Percentiles rank a stretch among this genome's conserved stretches.
phyloP scores from a whole-genome alignment of 2,113 vertebrate species.

The Archocentrus centrarchus region DNA sequence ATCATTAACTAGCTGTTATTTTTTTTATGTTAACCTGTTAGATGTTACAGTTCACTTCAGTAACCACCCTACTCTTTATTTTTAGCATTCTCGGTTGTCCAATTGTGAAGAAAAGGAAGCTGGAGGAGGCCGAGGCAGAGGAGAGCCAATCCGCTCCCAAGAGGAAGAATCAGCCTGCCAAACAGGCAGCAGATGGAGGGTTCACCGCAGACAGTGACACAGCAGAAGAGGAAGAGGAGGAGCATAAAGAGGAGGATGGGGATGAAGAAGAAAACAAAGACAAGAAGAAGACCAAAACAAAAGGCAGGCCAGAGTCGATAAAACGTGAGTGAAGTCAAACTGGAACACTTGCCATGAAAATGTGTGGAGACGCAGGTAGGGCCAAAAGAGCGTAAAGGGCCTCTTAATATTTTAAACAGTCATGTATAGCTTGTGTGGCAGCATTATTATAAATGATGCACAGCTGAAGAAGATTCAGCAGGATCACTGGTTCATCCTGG shows the following conservation, averaged over 20 bases:
- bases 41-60: neutral
- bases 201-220: conserved; percentile 87
- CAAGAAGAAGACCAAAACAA: conserved; percentile 42
- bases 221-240: conserved; percentile 86
- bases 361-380: neutral
- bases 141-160: conserved; percentile 86
- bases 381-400: too few species aligned
- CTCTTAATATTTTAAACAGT: too few species aligned
- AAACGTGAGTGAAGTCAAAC: conserved; percentile 57
- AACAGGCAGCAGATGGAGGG: conserved; percentile 87
- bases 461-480: too few species aligned
- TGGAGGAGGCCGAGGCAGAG: conserved; percentile 86
- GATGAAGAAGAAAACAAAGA: conserved; percentile 65
- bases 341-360: neutral
- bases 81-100: conserved; percentile 91
- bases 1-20: neutral
- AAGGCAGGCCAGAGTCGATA: conserved; percentile 33
- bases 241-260: conserved; percentile 82
- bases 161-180: conserved; percentile 87
- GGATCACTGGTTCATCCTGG: too few species aligned
- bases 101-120: conserved; percentile 95
- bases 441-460: too few species aligned
- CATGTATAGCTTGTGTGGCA: too few species aligned
- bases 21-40: neutral
- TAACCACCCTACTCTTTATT: neutral